Evolutionary conservation across 2,888 invertebrate species (phyloP).

Genomic region (Tanypteryx hageni): DNA sequence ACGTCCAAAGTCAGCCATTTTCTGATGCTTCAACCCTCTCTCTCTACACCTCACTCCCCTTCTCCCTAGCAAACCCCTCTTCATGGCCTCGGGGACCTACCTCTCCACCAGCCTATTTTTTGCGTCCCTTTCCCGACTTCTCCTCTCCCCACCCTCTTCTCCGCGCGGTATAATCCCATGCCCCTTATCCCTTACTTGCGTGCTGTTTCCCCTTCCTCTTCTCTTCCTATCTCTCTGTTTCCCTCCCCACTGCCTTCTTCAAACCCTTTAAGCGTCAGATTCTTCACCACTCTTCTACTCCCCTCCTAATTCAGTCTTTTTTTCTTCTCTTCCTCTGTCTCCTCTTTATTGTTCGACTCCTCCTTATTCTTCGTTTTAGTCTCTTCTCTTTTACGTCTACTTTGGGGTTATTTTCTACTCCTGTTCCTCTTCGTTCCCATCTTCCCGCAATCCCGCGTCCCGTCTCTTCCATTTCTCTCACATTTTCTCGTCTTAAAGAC

Average conservation of each 20-base stretch:
- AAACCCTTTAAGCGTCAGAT: neutral
- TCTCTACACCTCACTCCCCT: neutral
- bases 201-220: neutral
- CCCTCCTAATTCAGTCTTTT: neutral
- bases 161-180: neutral
- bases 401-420: too few relatives aligned
- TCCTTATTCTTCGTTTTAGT: too few relatives aligned
- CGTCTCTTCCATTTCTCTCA: too few relatives aligned
- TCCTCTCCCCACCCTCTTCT: neutral
- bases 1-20: constrained; percentile 62
- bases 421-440: too few relatives aligned
- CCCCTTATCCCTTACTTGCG: neutral
- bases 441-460: too few relatives aligned
- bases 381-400: too few relatives aligned
- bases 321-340: neutral
- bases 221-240: neutral
- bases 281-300: neutral
- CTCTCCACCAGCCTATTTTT: neutral
- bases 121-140: neutral
- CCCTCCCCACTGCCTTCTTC: neutral
- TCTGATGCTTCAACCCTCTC: constrained; percentile 14
- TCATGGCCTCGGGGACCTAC: neutral
- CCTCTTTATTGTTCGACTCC: neutral
- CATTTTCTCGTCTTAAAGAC: too few relatives aligned
- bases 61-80: neutral